Conservation (phyloP, 2,113 vertebrate genomes). For the Tychaedon coryphoeus region DNA sequence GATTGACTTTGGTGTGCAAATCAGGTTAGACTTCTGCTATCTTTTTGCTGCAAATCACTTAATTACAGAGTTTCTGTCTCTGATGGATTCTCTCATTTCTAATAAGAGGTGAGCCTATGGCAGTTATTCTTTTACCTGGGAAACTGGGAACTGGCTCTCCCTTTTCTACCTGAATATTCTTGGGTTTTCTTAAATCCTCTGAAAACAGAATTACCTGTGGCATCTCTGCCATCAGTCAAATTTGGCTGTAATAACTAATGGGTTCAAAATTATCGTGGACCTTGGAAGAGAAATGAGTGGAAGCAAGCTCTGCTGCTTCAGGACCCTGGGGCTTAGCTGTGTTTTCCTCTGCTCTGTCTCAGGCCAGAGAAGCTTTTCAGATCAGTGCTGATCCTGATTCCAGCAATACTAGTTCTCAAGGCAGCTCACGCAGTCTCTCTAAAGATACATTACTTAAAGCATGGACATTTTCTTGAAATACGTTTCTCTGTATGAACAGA, state of each 20-base stretch:
- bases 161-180: not conserved
- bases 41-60: not conserved
- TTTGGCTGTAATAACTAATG: not conserved
- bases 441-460: not conserved
- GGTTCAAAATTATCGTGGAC: not conserved
- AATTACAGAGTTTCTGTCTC: not conserved
- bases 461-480: not conserved
- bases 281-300: not conserved
- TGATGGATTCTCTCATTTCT: not conserved
- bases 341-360: not conserved
- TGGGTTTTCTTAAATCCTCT: not conserved
- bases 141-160: not conserved
- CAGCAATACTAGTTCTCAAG: not conserved
- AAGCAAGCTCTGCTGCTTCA: not conserved
- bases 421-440: not conserved
- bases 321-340: not conserved
- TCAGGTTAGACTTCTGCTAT: not conserved
- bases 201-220: not conserved
- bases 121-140: not conserved
- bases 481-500: not conserved
- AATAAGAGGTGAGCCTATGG: not conserved
- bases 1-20: not conserved
- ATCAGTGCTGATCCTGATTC: not conserved
- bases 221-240: not conserved
- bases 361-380: not conserved